phyloP scores from a whole-genome alignment of 1,140 invertebrate species.

The Olivierus martensii region DNA sequence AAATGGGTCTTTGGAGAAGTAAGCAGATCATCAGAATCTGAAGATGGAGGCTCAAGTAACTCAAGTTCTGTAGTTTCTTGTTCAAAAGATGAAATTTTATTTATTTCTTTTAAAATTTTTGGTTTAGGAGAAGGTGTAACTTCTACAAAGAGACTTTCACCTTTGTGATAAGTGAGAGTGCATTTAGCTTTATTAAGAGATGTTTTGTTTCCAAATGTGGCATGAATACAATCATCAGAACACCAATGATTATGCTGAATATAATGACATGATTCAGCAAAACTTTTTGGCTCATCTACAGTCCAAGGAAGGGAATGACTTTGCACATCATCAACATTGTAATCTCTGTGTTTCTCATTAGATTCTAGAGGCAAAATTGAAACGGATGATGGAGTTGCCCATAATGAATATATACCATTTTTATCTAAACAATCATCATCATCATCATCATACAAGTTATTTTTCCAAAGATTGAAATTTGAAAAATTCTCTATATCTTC shows the following conservation, averaged over 20 bases:
- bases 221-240: neutral
- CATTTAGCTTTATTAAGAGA: neutral
- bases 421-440: no score
- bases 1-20: conserved; percentile 58
- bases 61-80: conserved; percentile 3
- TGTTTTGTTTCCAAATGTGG: neutral
- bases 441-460: no score
- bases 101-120: neutral
- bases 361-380: no score
- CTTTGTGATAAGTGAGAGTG: conserved; percentile 40
- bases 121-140: conserved; percentile 30
- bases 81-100: conserved; percentile 11
- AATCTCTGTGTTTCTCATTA: neutral
- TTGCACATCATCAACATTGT: neutral
- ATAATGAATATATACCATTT: no score
- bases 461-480: no score
- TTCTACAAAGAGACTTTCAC: conserved; percentile 41
- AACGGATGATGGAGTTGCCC: no score
- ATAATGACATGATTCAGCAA: neutral
- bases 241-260: neutral
- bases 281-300: neutral
- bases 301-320: neutral
- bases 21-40: conserved; percentile 49
- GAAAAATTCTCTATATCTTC: no score
- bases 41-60: neutral